phyloP scores from a whole-genome alignment of 1,140 invertebrate genomes.

The Sinonovacula constricta region DNA sequence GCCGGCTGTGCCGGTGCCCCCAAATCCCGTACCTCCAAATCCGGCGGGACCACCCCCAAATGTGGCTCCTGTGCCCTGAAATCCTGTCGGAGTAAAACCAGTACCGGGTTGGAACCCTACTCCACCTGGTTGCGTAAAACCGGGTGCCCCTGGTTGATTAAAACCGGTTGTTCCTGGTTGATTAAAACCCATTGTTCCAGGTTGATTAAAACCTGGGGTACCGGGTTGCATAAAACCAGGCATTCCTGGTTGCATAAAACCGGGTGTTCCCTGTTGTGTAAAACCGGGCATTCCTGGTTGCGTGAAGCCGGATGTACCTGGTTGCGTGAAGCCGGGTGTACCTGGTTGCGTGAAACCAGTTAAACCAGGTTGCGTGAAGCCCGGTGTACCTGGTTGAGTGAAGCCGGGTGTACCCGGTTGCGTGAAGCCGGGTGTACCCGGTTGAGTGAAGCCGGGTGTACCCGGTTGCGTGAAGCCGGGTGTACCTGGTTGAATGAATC shows the following conservation, averaged over 20 bases:
- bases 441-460: background rate
- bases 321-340: background rate
- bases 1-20: background rate
- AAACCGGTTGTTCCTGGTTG: background rate
- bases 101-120: background rate
- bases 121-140: background rate
- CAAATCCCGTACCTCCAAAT: constrained; percentile 12
- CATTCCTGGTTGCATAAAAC: constrained; percentile 2
- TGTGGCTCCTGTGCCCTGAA: background rate
- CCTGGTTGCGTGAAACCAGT: background rate
- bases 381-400: background rate
- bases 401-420: background rate
- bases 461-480: background rate
- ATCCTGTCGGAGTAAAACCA: too few relatives aligned
- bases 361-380: background rate
- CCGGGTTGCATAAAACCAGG: background rate
- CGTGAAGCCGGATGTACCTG: too few relatives aligned
- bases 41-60: background rate
- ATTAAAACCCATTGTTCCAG: background rate
- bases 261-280: background rate
- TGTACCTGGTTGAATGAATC: background rate
- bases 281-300: background rate
- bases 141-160: background rate
- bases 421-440: background rate
- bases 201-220: background rate